Base-by-base conservation (phyloP, 1,140 invertebrate species). In the Drosophila sp. region DNA sequence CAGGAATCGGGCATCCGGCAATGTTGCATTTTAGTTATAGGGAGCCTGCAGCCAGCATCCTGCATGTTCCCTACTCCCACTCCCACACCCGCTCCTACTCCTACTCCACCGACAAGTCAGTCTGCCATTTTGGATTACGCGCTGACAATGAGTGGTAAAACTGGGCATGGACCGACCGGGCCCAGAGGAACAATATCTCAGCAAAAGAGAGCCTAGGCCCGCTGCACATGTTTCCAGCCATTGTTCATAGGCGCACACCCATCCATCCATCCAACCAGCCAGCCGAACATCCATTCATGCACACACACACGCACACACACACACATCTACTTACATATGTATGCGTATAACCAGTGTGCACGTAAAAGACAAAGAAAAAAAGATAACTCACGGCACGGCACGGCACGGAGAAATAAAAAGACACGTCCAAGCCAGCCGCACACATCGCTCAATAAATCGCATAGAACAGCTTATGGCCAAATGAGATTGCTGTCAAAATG, bases 401-500 rank as follows among this genome's bases (percentile, higher is more conserved):
- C 44, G 23, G 54, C 54, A 56, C n/a, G 56, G 56, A 32, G 33
- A 58, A 58, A 58, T 58, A 58, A 58, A 58, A 50, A 58, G 56
- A 35, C 56, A 35, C 55, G 55, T 57, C 55, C 55, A 57, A 32
- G 44, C 17, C 56, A 58, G 30, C n/a, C 56, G 23, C 32, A 35
- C 56, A 35, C 56, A 57, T 58, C 56, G 56, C 32, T 58, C 56
- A 58, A 58, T 58, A 58, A 58, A 58, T 58, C 56, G 56, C 56
- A 32, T 58, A 58, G 56, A 58, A 58, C 56, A 58, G 56, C 56
- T 58, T 58, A 58, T 58, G 56, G 56, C 56, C 56, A 58, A 58
- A 58, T 58, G 56, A 58, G 56, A 58, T 58, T 58, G 56, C 56
- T 58, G 56, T 58, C 56, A 58, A 58, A 58, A 58, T 58, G 56